Evolutionary conservation across 2,888 invertebrate genomes (phyloP), one percentile per base, ranked within the genome.

Genomic region (Dexiosoma caninum): DNA sequence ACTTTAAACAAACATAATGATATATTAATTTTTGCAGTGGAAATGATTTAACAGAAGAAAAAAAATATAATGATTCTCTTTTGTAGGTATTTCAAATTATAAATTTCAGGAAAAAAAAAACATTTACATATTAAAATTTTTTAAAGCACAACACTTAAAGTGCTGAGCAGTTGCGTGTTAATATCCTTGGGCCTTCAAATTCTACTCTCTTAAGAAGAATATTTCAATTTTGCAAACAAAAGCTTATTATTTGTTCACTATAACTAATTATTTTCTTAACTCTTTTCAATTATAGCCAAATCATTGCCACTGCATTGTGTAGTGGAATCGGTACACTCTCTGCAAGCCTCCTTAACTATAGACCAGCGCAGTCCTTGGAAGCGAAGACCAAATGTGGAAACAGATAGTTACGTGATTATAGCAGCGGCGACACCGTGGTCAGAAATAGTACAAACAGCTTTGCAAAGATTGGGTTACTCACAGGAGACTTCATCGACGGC

Each of bases 321-420:
- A 81, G 97, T 99, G 70, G 98, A 98, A 91, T 95, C 95, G 0
- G 94, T 96, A 64, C 94, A 93, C 84, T 93, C 93, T 46, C 90
- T 93, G 85, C 95, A 94, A 87, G 92, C 91, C 87, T 89, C 90
- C 21, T 86, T 90, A n/a, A 87, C 89, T 72, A 88, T 90, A 66
- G 90, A 92, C 71, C 91, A 91, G 82, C 93, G 93, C 85, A 92
- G 93, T 44, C 92, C 92, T 51, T 93, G 93, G 93, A 91, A 94
- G 83, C 92, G 94, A 75, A 92, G 94, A 30, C 93, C 95, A 0
- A 92, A 95, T 76, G 94, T 97, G 62, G 97, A 98, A 90, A 95
- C 95, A 1, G 98, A 99, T 91, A 97, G 97, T 86, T 98, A 97
- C 91, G 98, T 98, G 88, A 98, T 98, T 90, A 95, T 99, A 82